Evolutionary conservation across 2,888 invertebrate species (phyloP).

Genomic region (Drosophila hawaiiensis): DNA sequence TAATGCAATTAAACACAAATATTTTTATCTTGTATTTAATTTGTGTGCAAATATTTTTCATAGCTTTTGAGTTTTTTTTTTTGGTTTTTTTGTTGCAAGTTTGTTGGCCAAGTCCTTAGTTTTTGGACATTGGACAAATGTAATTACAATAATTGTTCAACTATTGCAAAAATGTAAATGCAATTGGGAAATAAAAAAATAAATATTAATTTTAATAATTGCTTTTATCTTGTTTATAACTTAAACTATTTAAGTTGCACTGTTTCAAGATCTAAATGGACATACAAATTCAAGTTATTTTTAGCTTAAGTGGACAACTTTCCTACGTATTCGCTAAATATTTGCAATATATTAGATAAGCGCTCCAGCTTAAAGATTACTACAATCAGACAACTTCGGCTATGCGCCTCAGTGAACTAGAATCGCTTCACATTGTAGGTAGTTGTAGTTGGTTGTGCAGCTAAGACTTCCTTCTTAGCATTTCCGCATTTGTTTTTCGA

Average conservation of each 20-base stretch:
- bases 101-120: constrained; percentile 41
- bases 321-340: constrained; percentile 1
- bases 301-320: background rate
- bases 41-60: constrained; percentile 60
- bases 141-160: constrained; percentile 62
- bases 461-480: constrained; percentile 44
- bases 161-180: constrained; percentile 57
- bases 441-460: background rate
- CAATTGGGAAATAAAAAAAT: constrained; percentile 41
- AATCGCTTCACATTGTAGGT: constrained; percentile 20
- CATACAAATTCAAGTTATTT: background rate
- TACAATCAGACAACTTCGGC: constrained; percentile 12
- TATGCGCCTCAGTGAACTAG: constrained; percentile 37
- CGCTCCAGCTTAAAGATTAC: background rate
- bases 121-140: constrained; percentile 29
- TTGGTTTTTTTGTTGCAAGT: constrained; percentile 6
- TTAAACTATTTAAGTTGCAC: background rate
- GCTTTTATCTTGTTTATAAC: background rate
- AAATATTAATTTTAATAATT: constrained; percentile 15
- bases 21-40: constrained; percentile 64
- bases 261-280: background rate
- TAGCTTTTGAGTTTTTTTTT: constrained; percentile 8
- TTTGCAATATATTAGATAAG: background rate
- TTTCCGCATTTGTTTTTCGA: constrained; percentile 54
- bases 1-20: constrained; percentile 74